Conservation (phyloP, 2,888 invertebrate genomes). For the Calliopum simillimum region DNA sequence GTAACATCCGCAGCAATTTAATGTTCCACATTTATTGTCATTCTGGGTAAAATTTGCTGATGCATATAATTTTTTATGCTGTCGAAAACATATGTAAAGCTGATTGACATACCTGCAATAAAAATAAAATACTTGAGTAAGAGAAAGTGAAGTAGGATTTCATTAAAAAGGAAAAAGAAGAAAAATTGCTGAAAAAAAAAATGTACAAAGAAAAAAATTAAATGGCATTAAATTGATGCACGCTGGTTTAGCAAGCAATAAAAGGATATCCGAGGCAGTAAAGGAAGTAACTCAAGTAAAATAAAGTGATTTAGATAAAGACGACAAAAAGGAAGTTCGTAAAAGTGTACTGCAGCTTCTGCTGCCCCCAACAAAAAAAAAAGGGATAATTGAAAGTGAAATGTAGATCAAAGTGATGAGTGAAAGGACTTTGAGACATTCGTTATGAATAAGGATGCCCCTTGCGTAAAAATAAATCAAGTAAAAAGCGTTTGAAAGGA, state of each 20-base stretch:
- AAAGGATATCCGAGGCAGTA: slow-evolving; percentile 15
- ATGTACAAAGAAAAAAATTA: background rate
- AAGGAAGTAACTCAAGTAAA: slow-evolving; percentile 14
- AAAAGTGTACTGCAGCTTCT: background rate
- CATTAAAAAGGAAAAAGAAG: background rate
- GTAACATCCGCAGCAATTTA: slow-evolving; percentile 24
- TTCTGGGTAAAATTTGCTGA: slow-evolving; percentile 39
- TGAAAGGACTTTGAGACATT: too few species aligned
- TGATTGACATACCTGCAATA: slow-evolving; percentile 42
- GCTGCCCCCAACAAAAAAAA: background rate
- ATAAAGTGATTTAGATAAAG: slow-evolving; percentile 18
- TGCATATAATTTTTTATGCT: slow-evolving; percentile 40
- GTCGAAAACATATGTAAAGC: slow-evolving; percentile 39
- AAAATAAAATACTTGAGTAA: slow-evolving; percentile 24
- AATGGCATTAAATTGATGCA: slow-evolving; percentile 4
- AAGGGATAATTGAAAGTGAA: slow-evolving; percentile 6
- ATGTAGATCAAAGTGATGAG: background rate
- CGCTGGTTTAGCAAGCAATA: slow-evolving; percentile 12
- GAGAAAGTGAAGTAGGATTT: slow-evolving; percentile 25
- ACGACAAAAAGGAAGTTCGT: too few species aligned
- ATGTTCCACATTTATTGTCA: slow-evolving; percentile 43
- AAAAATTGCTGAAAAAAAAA: slow-evolving; percentile 1
- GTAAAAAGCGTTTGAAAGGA: too few species aligned
- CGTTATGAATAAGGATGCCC: too few species aligned
- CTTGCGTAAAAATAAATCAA: too few species aligned